These are phyloP conservation scores for Caenorhabditis brenneri DNA, from an alignment of 1,140 invertebrate species.

Conservation along the genomic window DNA sequence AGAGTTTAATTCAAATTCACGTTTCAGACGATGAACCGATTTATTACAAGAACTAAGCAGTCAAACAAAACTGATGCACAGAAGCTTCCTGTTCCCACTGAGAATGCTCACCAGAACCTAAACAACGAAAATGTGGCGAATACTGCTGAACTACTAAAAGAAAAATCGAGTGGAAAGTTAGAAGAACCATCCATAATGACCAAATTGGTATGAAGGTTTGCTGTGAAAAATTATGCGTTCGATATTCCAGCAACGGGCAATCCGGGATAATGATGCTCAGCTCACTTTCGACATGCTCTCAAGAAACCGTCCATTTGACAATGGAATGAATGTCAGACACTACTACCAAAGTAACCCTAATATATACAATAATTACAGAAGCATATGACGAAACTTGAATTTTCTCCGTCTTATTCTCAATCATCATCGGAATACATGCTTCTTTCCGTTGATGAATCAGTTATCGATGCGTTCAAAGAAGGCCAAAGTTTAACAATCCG, in stretches of 20 bases:
- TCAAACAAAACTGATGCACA: not conserved
- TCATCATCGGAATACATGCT: not conserved
- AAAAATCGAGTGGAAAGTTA: no score
- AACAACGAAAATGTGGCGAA: no score
- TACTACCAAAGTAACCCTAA: not conserved
- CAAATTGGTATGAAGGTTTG: not conserved
- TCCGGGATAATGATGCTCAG: not conserved
- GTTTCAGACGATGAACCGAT: constrained; percentile 1
- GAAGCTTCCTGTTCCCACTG: not conserved
- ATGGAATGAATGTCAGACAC: not conserved
- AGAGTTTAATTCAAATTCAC: not conserved
- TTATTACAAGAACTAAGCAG: not conserved
- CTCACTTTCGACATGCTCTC: not conserved
- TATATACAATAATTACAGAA: not conserved
- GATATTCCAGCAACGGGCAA: not conserved
- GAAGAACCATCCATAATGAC: not conserved
- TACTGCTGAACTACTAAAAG: no score
- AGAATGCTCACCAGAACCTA: no score
- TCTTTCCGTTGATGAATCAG: constrained; percentile 14
- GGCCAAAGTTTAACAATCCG: not conserved
- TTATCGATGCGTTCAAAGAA: not conserved
- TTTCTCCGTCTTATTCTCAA: not conserved
- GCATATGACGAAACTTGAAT: constrained; percentile 7
- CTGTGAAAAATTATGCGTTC: not conserved
- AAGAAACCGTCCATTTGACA: not conserved